Conservation (phyloP, 2,797 vertebrate species). For the Cirrhinus mrigala region DNA sequence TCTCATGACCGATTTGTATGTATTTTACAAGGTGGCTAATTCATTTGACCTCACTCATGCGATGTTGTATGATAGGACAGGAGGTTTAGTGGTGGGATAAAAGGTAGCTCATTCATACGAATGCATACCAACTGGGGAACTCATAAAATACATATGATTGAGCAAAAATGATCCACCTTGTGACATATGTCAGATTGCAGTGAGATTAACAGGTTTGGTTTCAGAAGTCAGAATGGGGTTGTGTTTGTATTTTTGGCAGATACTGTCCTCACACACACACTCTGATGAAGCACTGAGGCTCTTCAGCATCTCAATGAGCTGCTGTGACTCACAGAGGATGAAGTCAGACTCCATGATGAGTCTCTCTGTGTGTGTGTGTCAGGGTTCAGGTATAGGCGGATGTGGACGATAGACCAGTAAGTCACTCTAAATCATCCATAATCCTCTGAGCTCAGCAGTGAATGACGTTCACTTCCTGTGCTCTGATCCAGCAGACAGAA, state of each 20-base stretch:
- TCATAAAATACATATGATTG: too few species aligned
- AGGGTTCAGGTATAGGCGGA: constrained; percentile 53
- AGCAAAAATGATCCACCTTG: too few species aligned
- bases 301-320: constrained; percentile 52
- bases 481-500: constrained; percentile 57
- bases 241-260: background rate
- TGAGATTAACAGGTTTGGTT: too few species aligned
- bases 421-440: constrained; percentile 70
- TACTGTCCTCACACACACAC: constrained; percentile 47
- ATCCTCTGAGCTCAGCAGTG: constrained; percentile 73
- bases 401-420: constrained; percentile 68
- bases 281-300: background rate
- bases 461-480: constrained; percentile 71
- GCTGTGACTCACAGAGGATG: constrained; percentile 65
- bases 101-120: too few species aligned
- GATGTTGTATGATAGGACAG: too few species aligned
- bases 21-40: too few species aligned
- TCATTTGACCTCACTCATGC: too few species aligned
- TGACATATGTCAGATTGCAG: too few species aligned
- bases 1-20: too few species aligned
- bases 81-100: too few species aligned
- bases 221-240: background rate
- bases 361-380: background rate
- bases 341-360: constrained; percentile 36
- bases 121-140: too few species aligned